Percentiles rank a stretch among this genome's conserved stretches.
Conservation (phyloP, 2,888 invertebrate species). For the Callyntrura sp. region DNA sequence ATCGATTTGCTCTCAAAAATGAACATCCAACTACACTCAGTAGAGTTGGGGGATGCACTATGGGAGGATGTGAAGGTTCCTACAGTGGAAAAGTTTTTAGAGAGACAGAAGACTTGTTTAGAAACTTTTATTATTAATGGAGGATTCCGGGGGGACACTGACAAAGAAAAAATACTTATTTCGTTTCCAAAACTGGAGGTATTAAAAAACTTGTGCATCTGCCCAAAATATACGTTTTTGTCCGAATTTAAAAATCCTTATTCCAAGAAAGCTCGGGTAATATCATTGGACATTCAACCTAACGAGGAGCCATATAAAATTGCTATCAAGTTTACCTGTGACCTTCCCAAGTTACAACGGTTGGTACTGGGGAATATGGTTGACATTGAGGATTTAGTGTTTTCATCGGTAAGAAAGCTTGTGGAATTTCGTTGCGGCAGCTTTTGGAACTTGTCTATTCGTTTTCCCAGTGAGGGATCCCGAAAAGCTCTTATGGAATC, state of each 20-base stretch:
- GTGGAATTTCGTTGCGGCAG: constrained; percentile 80
- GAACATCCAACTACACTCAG: constrained; percentile 9
- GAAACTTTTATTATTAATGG: constrained; percentile 78
- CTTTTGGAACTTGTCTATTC: constrained; percentile 79
- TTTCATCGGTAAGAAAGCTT: constrained; percentile 73
- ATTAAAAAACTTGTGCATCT: constrained; percentile 72
- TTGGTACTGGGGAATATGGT: constrained; percentile 80
- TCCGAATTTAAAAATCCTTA: constrained; percentile 73
- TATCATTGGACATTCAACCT: constrained; percentile 30
- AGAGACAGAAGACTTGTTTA: constrained; percentile 46
- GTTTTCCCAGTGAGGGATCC: constrained; percentile 67
- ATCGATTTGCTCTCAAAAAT: constrained; percentile 17
- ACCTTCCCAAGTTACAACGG: constrained; percentile 62
- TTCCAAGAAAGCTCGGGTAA: constrained; percentile 66
- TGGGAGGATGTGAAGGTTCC: constrained; percentile 78
- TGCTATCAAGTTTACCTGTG: constrained; percentile 47
- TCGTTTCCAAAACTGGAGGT: constrained; percentile 73
- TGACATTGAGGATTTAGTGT: constrained; percentile 78
- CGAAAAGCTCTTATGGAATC: constrained; percentile 61
- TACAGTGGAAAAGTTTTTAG: constrained; percentile 70
- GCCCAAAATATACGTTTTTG: constrained; percentile 77
- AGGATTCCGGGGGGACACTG: constrained; percentile 68
- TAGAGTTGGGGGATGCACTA: constrained; percentile 78
- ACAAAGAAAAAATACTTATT: constrained; percentile 70
- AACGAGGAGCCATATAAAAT: constrained; percentile 70